Percentiles rank a stretch among this genome's conserved stretches.
These are phyloP conservation scores for Catajapyx aquilonaris DNA, from an alignment of 1,140 invertebrate genomes.

Conservation along the genomic window DNA sequence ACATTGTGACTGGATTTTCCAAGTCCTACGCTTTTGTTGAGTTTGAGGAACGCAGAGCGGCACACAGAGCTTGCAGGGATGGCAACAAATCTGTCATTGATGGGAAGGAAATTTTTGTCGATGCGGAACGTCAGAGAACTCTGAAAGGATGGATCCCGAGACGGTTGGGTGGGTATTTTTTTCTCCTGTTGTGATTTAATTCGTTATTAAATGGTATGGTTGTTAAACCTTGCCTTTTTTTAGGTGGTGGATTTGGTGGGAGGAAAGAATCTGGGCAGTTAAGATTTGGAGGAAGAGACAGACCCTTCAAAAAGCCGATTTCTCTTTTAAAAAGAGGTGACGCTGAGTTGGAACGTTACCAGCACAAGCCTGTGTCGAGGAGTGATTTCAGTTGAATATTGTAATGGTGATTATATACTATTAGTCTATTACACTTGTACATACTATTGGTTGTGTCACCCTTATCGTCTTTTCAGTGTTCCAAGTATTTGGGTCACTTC, in stretches of 20 bases:
- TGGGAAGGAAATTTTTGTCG: slow-evolving; percentile 28
- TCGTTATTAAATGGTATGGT: too few species aligned
- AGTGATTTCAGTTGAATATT: too few species aligned
- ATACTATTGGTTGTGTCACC: too few species aligned
- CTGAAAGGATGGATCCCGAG: slow-evolving; percentile 64
- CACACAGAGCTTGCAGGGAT: slow-evolving; percentile 33
- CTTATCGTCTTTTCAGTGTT: too few species aligned
- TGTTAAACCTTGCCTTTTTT: too few species aligned
- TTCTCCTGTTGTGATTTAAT: too few species aligned
- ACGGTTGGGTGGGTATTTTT: slow-evolving; percentile 40
- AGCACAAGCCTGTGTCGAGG: too few species aligned
- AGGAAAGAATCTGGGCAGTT: slow-evolving; percentile 72
- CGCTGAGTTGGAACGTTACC: too few species aligned
- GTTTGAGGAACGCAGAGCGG: slow-evolving; percentile 37
- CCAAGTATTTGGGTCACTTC: too few species aligned
- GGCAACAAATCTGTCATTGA: slow-evolving; percentile 46
- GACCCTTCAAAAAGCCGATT: slow-evolving; percentile 48
- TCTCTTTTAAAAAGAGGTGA: background rate
- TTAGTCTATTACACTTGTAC: too few species aligned
- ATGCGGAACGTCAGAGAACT: slow-evolving; percentile 27
- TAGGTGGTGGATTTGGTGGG: slow-evolving; percentile 65
- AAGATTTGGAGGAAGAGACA: slow-evolving; percentile 56
- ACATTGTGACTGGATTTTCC: slow-evolving; percentile 61
- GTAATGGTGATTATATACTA: too few species aligned
- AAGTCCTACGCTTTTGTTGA: slow-evolving; percentile 73